These are phyloP conservation scores for Octodon degus DNA, from an alignment of 2,113 vertebrate genomes.

Conservation along the genomic window DNA sequence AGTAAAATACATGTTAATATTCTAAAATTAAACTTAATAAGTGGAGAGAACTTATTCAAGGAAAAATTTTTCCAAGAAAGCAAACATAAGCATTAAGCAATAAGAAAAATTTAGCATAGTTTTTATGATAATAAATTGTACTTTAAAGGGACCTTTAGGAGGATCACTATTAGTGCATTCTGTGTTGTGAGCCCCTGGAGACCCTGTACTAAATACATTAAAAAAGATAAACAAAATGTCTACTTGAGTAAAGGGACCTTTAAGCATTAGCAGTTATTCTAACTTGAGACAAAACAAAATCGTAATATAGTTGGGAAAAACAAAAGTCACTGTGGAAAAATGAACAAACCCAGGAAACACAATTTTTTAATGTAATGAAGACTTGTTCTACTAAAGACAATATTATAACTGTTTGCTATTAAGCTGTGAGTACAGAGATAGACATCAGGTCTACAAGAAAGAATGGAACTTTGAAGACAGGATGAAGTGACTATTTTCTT, in stretches of 20 bases:
- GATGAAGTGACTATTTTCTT: background rate
- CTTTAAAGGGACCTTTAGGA: background rate
- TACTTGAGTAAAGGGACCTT: background rate
- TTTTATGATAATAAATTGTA: background rate
- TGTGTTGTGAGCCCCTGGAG: too few relatives aligned
- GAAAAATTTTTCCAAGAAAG: conserved; percentile 8
- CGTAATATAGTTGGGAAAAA: background rate
- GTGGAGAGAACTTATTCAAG: background rate
- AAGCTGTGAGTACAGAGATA: background rate
- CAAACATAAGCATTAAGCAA: background rate
- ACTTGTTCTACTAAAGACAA: background rate
- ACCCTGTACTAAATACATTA: too few relatives aligned
- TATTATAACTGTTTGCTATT: background rate
- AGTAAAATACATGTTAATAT: background rate
- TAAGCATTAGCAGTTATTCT: background rate
- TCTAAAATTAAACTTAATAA: conserved; percentile 43
- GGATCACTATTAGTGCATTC: too few relatives aligned
- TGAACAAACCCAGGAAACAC: background rate
- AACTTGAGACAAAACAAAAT: background rate
- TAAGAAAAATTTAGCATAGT: background rate
- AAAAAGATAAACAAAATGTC: too few relatives aligned
- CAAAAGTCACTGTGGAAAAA: background rate
- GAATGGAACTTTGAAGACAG: background rate
- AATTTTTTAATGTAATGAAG: background rate
- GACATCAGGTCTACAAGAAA: background rate